A percentile compares a stretch with the other conserved stretches of the same genome.
Conservation (phyloP, 2,113 vertebrate species). For the Petaurus breviceps region DNA sequence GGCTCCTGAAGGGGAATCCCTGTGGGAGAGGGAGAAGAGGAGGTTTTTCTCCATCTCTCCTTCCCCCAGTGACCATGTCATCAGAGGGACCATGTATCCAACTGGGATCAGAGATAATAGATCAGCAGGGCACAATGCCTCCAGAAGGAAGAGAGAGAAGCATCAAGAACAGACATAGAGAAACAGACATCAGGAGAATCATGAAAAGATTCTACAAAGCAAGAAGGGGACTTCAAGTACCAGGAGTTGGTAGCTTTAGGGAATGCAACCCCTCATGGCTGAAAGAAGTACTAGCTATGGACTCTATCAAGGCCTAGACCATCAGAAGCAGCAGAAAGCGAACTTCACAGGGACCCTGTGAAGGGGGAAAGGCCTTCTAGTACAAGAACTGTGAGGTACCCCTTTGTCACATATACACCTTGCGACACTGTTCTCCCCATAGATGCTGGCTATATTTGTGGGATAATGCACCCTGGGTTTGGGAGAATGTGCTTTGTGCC, state of each 20-base stretch:
- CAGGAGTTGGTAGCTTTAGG: background rate
- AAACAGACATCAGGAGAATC: background rate
- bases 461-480: background rate
- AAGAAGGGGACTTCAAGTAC: background rate
- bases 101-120: background rate
- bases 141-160: background rate
- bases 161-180: background rate
- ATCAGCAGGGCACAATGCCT: background rate
- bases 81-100: background rate
- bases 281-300: background rate
- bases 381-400: background rate
- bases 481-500: background rate
- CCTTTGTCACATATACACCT: background rate
- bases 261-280: background rate
- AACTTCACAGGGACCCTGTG: background rate
- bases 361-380: background rate
- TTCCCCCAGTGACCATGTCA: background rate
- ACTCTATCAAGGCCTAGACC: background rate
- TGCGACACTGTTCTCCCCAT: background rate
- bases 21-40: background rate
- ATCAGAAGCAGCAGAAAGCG: background rate
- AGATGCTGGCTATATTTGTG: background rate
- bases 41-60: background rate
- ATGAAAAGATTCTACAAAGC: background rate
- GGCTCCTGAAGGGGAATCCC: background rate